Base-by-base conservation (phyloP, 2,888 invertebrate species). In the Clistopyga incitator region DNA sequence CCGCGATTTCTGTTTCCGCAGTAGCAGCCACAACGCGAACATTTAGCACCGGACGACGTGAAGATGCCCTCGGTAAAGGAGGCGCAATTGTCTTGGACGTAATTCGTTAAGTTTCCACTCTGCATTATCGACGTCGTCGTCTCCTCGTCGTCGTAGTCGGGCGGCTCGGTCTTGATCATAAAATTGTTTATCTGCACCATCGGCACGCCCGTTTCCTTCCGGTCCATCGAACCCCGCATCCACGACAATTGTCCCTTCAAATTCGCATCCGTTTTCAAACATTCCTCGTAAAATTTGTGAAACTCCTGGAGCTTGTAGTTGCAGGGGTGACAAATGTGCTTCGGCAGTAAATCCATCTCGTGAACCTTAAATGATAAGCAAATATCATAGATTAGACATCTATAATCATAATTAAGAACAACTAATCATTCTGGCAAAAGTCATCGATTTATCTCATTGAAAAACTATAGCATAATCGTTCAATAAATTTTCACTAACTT, bases 291-390 rank as follows among this genome's bases (percentile, higher is more conserved):
- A 74, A 93, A 93, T 78, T 92, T 90, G 78, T 92, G 89, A 75
- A 92, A 92, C 79, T 93, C 92, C 78, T 92, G 90, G 18, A 93
- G 85, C 77, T 92, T 93, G 84, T 90, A 92, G 81, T 91, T 91
- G 85, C 93, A 93, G 3, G 91, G 88, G 65, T 92, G 91, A 75
- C 92, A 93, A 89, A 93, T 92, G 82, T 92, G 91, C 78, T 93
- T 93, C 34, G 93, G 92, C 25, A 93, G 84, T 74, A 92, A 80
- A 83, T 93, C 92, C 92, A 92, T 89, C 86, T 93, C 90, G 81
- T 93, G 92, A 52, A 93, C 92, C 93, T 93, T 29, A 67, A 64
- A 13, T 25, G 54, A 47, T 47, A 50, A 13, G 6, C 13, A 65
- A 54, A 54, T 11, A 52, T 29, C 64, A 54, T 45, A 67, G 25